A percentile compares a stretch with the other conserved stretches of the same genome.
These are phyloP conservation scores for Poecilobothrus nobilitatus DNA, from an alignment of 2,888 invertebrate species.

Conservation along the genomic window DNA sequence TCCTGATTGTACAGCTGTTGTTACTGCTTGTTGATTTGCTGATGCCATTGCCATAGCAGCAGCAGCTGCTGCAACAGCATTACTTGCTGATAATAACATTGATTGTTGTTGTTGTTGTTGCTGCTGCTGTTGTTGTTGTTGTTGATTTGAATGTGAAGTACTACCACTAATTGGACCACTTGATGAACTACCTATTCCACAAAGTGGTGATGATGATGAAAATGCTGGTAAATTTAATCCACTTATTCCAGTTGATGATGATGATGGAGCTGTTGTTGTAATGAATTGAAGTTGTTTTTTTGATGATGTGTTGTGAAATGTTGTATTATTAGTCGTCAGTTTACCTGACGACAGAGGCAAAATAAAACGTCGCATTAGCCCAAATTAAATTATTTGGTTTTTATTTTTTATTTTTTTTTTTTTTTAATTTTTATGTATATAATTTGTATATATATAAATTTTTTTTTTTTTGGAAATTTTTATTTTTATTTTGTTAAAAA, in stretches of 20 bases:
- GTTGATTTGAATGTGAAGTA: constrained; percentile 18
- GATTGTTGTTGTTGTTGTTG: constrained; percentile 27
- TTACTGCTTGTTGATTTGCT: constrained; percentile 15
- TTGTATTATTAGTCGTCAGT: constrained; percentile 41
- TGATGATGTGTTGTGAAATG: constrained; percentile 12
- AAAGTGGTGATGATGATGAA: constrained; percentile 15
- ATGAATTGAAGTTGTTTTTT: constrained; percentile 20
- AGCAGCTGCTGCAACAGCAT: constrained; percentile 18
- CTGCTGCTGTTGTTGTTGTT: constrained; percentile 24
- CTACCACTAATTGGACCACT: constrained; percentile 10
- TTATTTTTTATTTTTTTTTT: constrained; percentile 22
- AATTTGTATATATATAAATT: background rate
- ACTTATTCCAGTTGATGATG: constrained; percentile 15
- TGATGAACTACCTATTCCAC: constrained; percentile 15
- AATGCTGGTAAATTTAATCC: constrained; percentile 20
- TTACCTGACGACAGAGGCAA: constrained; percentile 47
- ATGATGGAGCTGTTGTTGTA: constrained; percentile 25
- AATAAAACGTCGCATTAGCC: constrained; percentile 45
- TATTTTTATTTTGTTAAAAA: too few relatives aligned
- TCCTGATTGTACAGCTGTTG: constrained; percentile 15
- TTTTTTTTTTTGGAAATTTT: background rate
- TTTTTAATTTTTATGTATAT: constrained; percentile 22
- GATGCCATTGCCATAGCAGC: constrained; percentile 7
- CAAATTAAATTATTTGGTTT: constrained; percentile 35
- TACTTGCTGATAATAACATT: constrained; percentile 26